These are phyloP conservation scores for Calephelis virginiensis DNA, from an alignment of 1,140 invertebrate species.

Conservation along the genomic window DNA sequence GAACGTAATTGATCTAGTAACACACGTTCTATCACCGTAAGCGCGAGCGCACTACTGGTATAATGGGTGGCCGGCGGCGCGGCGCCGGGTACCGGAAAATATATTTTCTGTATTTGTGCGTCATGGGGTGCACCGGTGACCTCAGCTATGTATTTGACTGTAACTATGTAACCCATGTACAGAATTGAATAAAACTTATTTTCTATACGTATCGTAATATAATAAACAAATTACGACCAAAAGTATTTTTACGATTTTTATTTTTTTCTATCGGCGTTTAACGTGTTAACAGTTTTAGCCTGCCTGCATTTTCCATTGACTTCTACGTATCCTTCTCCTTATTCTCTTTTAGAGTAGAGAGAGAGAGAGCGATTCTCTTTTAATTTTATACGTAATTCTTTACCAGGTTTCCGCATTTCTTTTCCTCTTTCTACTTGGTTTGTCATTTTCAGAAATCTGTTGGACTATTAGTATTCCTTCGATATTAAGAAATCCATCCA, in stretches of 20 bases:
- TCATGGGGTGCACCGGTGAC: constrained; percentile 43
- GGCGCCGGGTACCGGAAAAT: constrained; percentile 37
- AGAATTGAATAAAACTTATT: constrained; percentile 43
- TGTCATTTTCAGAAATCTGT: too few species aligned
- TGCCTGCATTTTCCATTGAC: too few species aligned
- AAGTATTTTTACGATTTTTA: constrained; percentile 45
- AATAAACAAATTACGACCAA: constrained; percentile 42
- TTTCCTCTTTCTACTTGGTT: too few species aligned
- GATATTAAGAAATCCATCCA: too few species aligned
- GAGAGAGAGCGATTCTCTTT: too few species aligned
- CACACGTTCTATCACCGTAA: constrained; percentile 41
- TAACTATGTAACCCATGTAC: constrained; percentile 38
- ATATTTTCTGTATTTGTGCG: constrained; percentile 35
- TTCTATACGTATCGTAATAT: constrained; percentile 44
- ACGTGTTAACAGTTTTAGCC: constrained; percentile 15
- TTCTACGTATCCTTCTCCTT: too few species aligned
- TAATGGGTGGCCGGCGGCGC: constrained; percentile 39
- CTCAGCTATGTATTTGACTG: constrained; percentile 45
- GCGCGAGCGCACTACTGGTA: constrained; percentile 40
- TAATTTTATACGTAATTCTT: too few species aligned
- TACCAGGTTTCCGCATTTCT: too few species aligned
- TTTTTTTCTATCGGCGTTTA: constrained; percentile 43
- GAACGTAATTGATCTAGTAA: constrained; percentile 44
- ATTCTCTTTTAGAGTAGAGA: too few species aligned
- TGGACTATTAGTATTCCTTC: too few species aligned